Percentiles rank a stretch among this genome's conserved stretches.
Evolutionary conservation across 35 echinoderm and acorn worm genomes (phyloP).

Genomic region (Diadema setosum): DNA sequence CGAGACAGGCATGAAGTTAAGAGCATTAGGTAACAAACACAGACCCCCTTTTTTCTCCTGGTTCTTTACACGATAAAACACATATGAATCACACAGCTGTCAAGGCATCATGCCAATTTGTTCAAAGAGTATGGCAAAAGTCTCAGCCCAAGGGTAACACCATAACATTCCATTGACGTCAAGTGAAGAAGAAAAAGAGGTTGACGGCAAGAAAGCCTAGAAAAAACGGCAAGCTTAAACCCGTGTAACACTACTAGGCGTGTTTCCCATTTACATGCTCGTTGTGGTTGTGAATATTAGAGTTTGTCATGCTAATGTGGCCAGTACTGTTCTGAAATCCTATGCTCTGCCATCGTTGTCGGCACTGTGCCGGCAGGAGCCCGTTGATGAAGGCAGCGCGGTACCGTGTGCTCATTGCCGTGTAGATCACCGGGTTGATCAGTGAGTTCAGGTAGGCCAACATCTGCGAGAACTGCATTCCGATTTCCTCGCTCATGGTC

Average conservation of each 20-base stretch:
- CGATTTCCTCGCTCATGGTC: neutral
- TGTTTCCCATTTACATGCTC: neutral
- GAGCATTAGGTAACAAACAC: too few species aligned
- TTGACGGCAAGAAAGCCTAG: neutral
- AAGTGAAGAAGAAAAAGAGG: neutral
- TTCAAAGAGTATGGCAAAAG: too few species aligned
- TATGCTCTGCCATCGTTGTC: neutral
- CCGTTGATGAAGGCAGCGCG: constrained; percentile 36
- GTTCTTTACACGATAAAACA: too few species aligned
- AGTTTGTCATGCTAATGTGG: neutral
- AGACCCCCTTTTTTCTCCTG: too few species aligned
- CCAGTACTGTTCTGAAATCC: neutral
- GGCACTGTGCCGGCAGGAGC: constrained; percentile 28
- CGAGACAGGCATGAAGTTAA: too few species aligned
- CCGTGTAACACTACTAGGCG: neutral
- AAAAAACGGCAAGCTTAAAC: neutral
- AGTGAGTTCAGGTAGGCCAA: constrained; percentile 23
- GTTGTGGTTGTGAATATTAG: neutral
- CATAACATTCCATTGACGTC: too few species aligned
- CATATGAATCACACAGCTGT: too few species aligned
- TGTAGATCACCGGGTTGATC: constrained; percentile 52
- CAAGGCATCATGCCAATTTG: too few species aligned
- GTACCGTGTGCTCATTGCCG: constrained; percentile 31
- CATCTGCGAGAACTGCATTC: neutral
- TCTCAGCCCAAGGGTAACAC: too few species aligned